Conservation (phyloP, 64 coral and sea anemone species). For the Hydrozoanthus tunicans region DNA sequence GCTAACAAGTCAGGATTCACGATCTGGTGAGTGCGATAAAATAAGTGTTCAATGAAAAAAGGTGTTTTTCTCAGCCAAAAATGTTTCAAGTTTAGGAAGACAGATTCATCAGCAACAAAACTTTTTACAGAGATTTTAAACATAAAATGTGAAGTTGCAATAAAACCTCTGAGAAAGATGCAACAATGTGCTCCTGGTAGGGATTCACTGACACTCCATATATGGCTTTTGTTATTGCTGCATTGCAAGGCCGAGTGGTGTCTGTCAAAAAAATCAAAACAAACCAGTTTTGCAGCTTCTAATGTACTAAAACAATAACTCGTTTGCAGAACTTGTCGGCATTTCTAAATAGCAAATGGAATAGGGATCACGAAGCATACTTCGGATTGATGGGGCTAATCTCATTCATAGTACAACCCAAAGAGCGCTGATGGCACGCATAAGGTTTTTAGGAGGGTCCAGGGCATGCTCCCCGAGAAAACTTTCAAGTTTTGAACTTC, state of each 20-base stretch:
- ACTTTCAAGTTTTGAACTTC: background rate
- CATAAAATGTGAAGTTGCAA: background rate
- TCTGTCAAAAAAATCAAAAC: slow-evolving; percentile 34
- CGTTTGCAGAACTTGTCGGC: background rate
- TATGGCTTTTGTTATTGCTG: slow-evolving; percentile 89
- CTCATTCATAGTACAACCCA: no score
- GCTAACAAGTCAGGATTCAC: no score
- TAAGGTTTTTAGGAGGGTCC: background rate
- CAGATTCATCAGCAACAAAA: background rate
- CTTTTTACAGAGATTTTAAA: background rate
- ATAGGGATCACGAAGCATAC: no score
- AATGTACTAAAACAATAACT: background rate
- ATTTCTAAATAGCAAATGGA: no score
- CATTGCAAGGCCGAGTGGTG: slow-evolving; percentile 62
- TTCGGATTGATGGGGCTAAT: no score
- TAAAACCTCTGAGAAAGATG: slow-evolving; percentile 91
- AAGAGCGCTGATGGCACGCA: no score
- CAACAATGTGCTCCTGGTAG: slow-evolving; percentile 80
- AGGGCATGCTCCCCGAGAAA: background rate
- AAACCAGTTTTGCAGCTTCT: background rate
- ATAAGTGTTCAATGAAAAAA: no score
- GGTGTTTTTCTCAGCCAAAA: no score
- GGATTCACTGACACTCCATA: slow-evolving; percentile 94
- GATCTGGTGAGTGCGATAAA: no score
- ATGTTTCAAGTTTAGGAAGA: background rate